A percentile compares a stretch with the other conserved stretches of the same genome.
These are phyloP conservation scores for Pygoscelis antarcticus DNA, from an alignment of 2,113 vertebrate genomes.

Conservation along the genomic window DNA sequence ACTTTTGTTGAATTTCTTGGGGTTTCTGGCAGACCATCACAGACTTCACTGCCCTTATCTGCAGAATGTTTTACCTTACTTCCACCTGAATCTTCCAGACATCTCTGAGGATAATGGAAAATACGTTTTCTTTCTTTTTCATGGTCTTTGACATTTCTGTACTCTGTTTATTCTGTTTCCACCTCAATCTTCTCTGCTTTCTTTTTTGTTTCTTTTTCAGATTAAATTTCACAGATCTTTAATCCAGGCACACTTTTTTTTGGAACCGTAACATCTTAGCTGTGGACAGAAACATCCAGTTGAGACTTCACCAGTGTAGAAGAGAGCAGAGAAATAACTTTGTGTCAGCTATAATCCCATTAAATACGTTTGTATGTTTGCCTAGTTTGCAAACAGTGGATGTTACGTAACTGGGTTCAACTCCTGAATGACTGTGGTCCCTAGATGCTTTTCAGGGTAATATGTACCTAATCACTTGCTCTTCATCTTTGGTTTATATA, in stretches of 20 bases:
- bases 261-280: not conserved
- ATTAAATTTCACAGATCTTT: not conserved
- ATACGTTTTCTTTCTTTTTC: not conserved
- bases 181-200: not conserved
- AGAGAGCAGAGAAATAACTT: not conserved
- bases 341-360: not conserved
- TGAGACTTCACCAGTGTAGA: not conserved
- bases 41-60: not conserved
- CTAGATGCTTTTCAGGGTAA: not conserved
- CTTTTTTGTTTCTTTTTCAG: not conserved
- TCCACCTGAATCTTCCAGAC: not conserved
- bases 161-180: not conserved
- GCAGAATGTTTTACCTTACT: not conserved
- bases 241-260: not conserved
- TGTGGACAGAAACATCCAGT: not conserved
- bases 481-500: not conserved
- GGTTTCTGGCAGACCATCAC: not conserved
- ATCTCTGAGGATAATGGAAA: not conserved
- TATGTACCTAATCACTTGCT: not conserved
- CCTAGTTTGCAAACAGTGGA: not conserved
- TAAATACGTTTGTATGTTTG: not conserved
- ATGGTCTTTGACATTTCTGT: not conserved
- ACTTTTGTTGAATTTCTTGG: not conserved
- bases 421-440: not conserved
- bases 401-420: not conserved